phyloP scores from a whole-genome alignment of 1,140 invertebrate genomes.

The Drosophila sucinea region DNA sequence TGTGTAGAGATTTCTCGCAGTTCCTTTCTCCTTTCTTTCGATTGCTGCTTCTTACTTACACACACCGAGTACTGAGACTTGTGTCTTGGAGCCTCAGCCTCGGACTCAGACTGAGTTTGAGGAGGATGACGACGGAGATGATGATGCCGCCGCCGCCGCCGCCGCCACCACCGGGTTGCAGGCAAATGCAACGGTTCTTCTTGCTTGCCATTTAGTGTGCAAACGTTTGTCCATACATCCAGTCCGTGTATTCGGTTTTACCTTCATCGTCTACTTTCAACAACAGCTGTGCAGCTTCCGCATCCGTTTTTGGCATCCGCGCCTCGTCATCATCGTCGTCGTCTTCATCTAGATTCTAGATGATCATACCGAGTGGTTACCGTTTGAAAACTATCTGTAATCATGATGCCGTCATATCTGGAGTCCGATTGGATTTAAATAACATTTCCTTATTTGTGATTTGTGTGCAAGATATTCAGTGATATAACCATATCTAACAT shows the following conservation, averaged over 20 bases:
- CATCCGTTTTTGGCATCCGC: slow-evolving; percentile 9
- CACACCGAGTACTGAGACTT: slow-evolving; percentile 8
- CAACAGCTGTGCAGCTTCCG: slow-evolving; percentile 12
- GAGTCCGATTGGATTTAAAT: slow-evolving; percentile 29
- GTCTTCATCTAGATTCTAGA: slow-evolving; percentile 21
- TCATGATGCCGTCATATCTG: slow-evolving; percentile 22
- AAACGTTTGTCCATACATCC: slow-evolving; percentile 78
- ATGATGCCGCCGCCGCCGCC: slow-evolving; percentile 12
- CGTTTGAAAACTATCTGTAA: slow-evolving; percentile 68
- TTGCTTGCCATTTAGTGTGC: slow-evolving; percentile 71
- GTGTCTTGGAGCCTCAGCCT: neutral
- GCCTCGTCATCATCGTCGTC: slow-evolving; percentile 19
- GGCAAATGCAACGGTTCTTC: slow-evolving; percentile 58
- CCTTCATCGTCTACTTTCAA: slow-evolving; percentile 17
- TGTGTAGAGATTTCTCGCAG: slow-evolving; percentile 30
- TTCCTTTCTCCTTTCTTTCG: slow-evolving; percentile 72
- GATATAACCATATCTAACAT: slow-evolving; percentile 14
- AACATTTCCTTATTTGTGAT: slow-evolving; percentile 13
- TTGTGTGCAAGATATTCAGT: slow-evolving; percentile 25
- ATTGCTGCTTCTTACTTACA: slow-evolving; percentile 15
- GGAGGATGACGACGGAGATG: slow-evolving; percentile 37
- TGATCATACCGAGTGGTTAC: slow-evolving; percentile 20
- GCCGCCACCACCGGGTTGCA: slow-evolving; percentile 5
- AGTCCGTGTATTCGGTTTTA: slow-evolving; percentile 57
- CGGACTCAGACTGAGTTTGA: neutral